Conservation (phyloP, 2,113 vertebrate species). For the Passer domesticus region DNA sequence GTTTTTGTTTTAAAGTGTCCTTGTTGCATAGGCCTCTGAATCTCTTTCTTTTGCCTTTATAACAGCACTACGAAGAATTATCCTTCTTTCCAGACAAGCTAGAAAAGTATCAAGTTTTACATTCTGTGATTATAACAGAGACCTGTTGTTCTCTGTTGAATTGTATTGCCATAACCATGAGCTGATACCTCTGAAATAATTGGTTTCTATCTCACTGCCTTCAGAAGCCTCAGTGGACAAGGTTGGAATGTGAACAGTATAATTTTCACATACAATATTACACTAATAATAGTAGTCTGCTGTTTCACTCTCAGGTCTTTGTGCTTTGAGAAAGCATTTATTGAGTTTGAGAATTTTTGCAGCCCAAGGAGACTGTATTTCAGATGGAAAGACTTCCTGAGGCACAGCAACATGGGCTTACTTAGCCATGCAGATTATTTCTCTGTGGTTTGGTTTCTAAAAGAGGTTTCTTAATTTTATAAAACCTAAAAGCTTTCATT, state of each 20-base stretch:
- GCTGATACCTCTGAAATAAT: neutral
- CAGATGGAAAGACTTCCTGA: neutral
- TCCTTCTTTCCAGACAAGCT: neutral
- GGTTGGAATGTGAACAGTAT: neutral
- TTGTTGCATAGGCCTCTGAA: neutral
- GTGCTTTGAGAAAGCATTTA: neutral
- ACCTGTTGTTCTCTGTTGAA: neutral
- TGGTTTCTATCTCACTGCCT: neutral
- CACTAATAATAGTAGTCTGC: neutral
- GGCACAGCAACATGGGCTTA: neutral
- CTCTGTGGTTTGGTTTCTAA: neutral
- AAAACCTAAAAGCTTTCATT: neutral
- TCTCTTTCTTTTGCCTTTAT: neutral
- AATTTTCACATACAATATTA: neutral
- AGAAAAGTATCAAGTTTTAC: neutral
- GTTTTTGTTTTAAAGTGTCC: constrained; percentile 25
- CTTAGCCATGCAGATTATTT: neutral
- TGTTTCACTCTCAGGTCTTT: neutral
- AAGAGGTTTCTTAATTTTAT: neutral
- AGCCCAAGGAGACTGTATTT: neutral
- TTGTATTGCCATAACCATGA: neutral
- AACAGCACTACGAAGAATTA: neutral
- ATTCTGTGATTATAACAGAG: neutral
- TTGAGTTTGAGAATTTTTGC: neutral
- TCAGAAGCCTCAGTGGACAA: neutral